Evolutionary conservation across 2,113 vertebrate genomes (phyloP), one percentile per base, ranked within the genome.

Genomic region (Myiozetetes cayanensis): DNA sequence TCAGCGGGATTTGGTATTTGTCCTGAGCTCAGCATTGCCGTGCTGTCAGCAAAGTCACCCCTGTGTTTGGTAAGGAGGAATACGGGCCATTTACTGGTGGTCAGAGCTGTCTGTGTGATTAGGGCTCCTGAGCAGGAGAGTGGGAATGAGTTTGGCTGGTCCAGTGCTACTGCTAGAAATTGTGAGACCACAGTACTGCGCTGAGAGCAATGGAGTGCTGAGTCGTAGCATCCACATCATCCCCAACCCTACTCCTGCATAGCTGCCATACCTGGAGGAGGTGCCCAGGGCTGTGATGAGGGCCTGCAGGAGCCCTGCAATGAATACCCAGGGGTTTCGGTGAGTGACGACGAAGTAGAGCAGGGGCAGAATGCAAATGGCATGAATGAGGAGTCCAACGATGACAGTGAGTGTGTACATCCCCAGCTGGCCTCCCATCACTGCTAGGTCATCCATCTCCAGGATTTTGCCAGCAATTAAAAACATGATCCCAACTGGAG

Each of bases 391-490:
- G 55, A 99, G 98, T 28, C 99, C 99, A 43, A 99, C 98, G 8
- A 99, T 98, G 92, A 99, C 99, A 0, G 99, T 98, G 85, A 99
- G 96, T 0, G 98, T 99, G 97, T 99, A 99, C 99, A 99, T 99
- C 65, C 99, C 99, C 89, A 99, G 97, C 97, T 99, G 99, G 55
- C 99, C 98, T 20, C 99, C 99, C 94, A 99, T 97, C 96, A 99
- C 98, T 0, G 98, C 98, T 66, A 99, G 96, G 91, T 99, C 98
- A 92, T 99, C 98, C 99, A 99, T 99, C 96, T 99, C 99, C 88
- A 99, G 97, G 55, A 99, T 99, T 96, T 99, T 99, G 39, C 99
- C 99, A n/a, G 99, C 98, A 43, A 99, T 99, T 93, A 99, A 98
- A 97, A 99, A 99, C 88, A 99, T 96, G 96, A 99, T 99, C 15